phyloP scores from a whole-genome alignment of 2,888 invertebrate genomes.

The Phengaris alcon region DNA sequence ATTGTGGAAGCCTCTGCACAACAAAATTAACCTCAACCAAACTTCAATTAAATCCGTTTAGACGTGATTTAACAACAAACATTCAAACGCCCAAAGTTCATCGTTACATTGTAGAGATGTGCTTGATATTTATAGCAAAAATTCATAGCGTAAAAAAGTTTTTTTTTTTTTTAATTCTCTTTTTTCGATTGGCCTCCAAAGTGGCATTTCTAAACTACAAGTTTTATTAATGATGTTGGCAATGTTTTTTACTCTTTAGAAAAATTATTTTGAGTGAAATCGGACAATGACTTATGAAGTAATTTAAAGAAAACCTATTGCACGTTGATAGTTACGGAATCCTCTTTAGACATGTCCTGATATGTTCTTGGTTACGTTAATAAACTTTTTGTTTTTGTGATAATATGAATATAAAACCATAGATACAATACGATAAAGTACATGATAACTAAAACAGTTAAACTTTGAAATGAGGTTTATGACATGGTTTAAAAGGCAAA shows the following conservation, averaged over 20 bases:
- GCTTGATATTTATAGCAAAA: not conserved
- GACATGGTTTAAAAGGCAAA: not conserved
- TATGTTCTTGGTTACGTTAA: too few relatives aligned
- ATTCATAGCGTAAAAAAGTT: not conserved
- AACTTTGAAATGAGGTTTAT: not conserved
- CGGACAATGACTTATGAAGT: too few relatives aligned
- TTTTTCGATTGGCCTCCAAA: too few relatives aligned
- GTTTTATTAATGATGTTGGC: too few relatives aligned
- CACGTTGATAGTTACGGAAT: too few relatives aligned
- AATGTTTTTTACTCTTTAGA: too few relatives aligned
- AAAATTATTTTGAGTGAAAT: too few relatives aligned
- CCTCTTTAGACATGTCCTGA: too few relatives aligned
- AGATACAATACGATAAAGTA: not conserved
- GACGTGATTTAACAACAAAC: slow-evolving; percentile 11
- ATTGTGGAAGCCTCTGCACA: not conserved
- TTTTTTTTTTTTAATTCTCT: not conserved
- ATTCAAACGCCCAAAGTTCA: slow-evolving; percentile 10
- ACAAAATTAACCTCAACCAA: slow-evolving; percentile 20
- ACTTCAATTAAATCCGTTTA: slow-evolving; percentile 21
- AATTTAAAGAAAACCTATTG: too few relatives aligned
- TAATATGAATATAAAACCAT: not conserved
- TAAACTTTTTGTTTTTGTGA: too few relatives aligned
- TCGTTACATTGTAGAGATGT: not conserved
- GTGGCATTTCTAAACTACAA: too few relatives aligned
- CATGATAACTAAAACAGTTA: not conserved